Evolutionary conservation across 2,888 invertebrate species (phyloP).

Genomic region (Busseola fusca): DNA sequence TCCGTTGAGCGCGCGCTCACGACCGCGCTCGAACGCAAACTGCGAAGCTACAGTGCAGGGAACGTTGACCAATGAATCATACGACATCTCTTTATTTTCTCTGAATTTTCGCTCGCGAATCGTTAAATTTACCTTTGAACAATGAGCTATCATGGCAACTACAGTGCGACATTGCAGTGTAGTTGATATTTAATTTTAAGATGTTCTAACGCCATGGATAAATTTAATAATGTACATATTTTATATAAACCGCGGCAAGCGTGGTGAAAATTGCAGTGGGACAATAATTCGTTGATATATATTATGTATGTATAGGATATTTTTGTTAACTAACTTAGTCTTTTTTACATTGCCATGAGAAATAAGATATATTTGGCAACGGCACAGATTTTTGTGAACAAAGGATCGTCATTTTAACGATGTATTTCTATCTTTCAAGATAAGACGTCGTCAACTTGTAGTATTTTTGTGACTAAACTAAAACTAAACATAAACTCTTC

Average conservation of each 20-base stretch:
- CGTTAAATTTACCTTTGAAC: slow-evolving; percentile 45
- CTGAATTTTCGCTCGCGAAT: slow-evolving; percentile 52
- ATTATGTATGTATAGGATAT: no score
- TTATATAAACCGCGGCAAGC: background rate
- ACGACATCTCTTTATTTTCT: slow-evolving; percentile 50
- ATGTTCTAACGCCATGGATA: background rate
- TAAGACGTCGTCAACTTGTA: background rate
- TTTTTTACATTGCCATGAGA: background rate
- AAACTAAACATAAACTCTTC: background rate
- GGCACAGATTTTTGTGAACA: slow-evolving; percentile 1
- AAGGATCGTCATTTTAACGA: slow-evolving; percentile 8
- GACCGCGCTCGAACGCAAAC: slow-evolving; percentile 46
- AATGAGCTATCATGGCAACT: slow-evolving; percentile 21
- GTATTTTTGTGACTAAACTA: background rate
- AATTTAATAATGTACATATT: background rate
- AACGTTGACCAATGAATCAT: slow-evolving; percentile 57
- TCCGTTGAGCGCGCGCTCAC: slow-evolving; percentile 55
- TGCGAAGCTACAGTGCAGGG: slow-evolving; percentile 43
- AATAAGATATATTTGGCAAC: slow-evolving; percentile 1
- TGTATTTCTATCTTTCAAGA: slow-evolving; percentile 4
- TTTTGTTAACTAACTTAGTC: background rate
- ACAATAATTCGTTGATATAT: background rate
- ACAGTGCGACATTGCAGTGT: slow-evolving; percentile 12
- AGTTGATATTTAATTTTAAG: slow-evolving; percentile 2
- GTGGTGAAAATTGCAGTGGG: no score